Conservation (phyloP, 2,888 invertebrate genomes). For the Scaptomyza parva region DNA sequence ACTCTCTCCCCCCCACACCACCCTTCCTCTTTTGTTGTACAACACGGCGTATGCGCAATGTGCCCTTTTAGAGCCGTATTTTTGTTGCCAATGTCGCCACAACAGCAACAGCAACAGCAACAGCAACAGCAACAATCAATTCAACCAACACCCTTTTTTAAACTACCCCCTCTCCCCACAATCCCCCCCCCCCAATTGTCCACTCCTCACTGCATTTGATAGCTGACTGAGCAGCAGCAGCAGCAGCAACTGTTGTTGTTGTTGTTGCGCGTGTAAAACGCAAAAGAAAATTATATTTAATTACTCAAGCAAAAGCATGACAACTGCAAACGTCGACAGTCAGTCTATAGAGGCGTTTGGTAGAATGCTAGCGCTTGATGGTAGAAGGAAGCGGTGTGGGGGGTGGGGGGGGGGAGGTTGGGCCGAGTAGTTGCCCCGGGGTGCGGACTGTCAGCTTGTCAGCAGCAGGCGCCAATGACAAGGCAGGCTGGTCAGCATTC, state of each 20-base stretch:
- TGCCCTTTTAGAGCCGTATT: conserved; percentile 23
- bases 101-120: conserved; percentile 27
- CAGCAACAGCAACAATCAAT: conserved; percentile 35
- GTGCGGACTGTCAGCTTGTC: conserved; percentile 69
- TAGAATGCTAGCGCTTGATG: background rate
- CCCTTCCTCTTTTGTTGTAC: too few relatives aligned
- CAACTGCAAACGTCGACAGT: conserved; percentile 75
- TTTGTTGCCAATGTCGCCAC: conserved; percentile 20
- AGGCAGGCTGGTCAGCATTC: conserved; percentile 49
- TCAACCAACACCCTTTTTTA: background rate
- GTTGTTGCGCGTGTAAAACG: conserved; percentile 63
- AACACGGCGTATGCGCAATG: conserved; percentile 51
- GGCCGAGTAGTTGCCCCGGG: conserved; percentile 22
- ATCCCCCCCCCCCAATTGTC: background rate
- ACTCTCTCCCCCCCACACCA: too few relatives aligned
- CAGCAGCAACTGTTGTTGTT: background rate
- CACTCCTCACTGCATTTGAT: conserved; percentile 52
- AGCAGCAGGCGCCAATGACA: conserved; percentile 64
- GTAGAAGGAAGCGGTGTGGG: background rate
- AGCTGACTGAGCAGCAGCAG: conserved; percentile 56
- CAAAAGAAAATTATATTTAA: conserved; percentile 82
- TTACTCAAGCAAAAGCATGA: conserved; percentile 83
- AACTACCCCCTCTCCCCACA: background rate
- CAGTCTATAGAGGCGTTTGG: conserved; percentile 6
- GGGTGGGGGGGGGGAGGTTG: background rate